Conservation (phyloP, 2,113 vertebrate species). For the Tragulus kanchil region DNA sequence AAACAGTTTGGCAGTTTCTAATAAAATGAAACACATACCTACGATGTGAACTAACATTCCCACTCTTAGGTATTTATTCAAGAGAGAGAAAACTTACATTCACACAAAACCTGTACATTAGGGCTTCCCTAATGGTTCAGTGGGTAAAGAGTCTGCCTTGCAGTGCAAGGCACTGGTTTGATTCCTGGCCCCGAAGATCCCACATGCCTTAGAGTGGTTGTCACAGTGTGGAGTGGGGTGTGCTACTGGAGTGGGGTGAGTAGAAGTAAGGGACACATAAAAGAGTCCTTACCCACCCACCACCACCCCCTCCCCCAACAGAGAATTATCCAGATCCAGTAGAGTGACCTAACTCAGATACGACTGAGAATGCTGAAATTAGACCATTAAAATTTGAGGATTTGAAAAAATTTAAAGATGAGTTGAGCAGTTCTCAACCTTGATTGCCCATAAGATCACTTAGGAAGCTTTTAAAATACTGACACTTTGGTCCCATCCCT, state of each 20-base stretch:
- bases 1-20: background rate
- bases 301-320: no score
- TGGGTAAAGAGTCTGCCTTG: no score
- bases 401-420: background rate
- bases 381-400: background rate
- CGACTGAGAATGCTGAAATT: background rate
- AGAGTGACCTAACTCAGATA: background rate
- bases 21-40: background rate
- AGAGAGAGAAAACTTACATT: background rate
- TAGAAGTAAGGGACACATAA: background rate
- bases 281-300: background rate
- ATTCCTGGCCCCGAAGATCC: no score
- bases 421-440: background rate
- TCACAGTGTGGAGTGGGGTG: background rate
- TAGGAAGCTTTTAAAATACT: conserved; percentile 30
- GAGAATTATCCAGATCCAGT: background rate
- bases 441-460: background rate
- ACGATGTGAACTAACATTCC: background rate
- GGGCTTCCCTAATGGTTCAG: no score
- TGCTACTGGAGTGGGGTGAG: background rate
- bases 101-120: background rate
- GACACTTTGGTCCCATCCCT: background rate
- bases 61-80: background rate
- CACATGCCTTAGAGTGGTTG: no score
- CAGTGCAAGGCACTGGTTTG: no score